A percentile compares a stretch with the other conserved stretches of the same genome.
Conservation (phyloP, 1,140 invertebrate genomes). For the Bombyx mori region DNA sequence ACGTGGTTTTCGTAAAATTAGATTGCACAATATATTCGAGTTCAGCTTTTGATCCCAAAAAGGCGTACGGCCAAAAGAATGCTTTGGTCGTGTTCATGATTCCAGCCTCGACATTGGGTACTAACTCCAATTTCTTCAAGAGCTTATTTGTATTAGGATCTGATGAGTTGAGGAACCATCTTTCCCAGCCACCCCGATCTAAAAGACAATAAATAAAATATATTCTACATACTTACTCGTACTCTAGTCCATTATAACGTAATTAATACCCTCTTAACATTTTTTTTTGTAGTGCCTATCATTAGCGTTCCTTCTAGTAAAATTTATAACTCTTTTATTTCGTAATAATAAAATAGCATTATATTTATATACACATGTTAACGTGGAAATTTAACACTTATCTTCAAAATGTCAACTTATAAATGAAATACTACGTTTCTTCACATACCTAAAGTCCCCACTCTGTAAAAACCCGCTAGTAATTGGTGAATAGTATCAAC, state of each 20-base stretch:
- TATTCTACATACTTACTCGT: neutral
- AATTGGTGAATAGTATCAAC: conserved; percentile 77
- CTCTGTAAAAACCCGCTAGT: conserved; percentile 71
- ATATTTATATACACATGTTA: no score
- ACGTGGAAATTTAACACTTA: no score
- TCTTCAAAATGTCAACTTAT: no score
- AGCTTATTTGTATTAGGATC: conserved; percentile 73
- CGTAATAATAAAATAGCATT: no score
- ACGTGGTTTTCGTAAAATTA: conserved; percentile 72
- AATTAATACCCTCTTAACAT: neutral
- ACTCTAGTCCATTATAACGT: neutral
- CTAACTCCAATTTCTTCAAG: conserved; percentile 76
- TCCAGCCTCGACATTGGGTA: conserved; percentile 75
- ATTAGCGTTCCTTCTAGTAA: neutral
- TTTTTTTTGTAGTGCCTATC: neutral
- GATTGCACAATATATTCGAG: conserved; percentile 79
- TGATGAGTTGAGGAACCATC: conserved; percentile 77
- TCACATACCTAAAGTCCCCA: conserved; percentile 73
- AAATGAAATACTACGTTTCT: neutral
- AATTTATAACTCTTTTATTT: no score
- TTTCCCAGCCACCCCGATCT: conserved; percentile 81
- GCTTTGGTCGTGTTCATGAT: conserved; percentile 79
- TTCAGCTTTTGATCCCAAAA: conserved; percentile 77
- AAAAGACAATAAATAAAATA: conserved; percentile 12
- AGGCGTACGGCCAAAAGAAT: conserved; percentile 81